A percentile compares a stretch with the other conserved stretches of the same genome.
Evolutionary conservation across 2,888 invertebrate species (phyloP).

Genomic region (Oscheius sp.): DNA sequence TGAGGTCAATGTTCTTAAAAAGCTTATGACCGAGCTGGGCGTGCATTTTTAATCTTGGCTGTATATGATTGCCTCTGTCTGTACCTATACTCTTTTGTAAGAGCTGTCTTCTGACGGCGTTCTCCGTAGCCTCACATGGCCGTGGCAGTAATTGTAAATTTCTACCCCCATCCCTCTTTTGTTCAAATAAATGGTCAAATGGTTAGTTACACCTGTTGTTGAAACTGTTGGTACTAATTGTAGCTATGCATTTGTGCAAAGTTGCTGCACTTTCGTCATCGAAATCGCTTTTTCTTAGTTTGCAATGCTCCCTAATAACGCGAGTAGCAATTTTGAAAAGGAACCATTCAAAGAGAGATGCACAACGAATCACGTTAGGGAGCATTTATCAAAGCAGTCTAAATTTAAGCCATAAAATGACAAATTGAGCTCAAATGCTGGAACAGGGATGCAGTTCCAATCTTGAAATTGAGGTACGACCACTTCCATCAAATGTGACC

Average conservation of each 20-base stretch:
- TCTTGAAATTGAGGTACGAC: slow-evolving; percentile 21
- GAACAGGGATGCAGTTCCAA: slow-evolving; percentile 26
- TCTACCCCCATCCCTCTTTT: slow-evolving; percentile 1
- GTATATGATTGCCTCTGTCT: slow-evolving; percentile 24
- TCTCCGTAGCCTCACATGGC: slow-evolving; percentile 23
- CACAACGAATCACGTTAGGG: too few species aligned
- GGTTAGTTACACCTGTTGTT: neutral
- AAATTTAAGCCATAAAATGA: neutral
- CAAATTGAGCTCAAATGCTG: slow-evolving; percentile 22
- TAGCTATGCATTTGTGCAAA: too few species aligned
- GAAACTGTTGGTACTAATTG: too few species aligned
- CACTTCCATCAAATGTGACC: slow-evolving; percentile 18
- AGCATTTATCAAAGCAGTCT: too few species aligned
- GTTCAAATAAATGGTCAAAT: slow-evolving; percentile 27
- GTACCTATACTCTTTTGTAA: slow-evolving; percentile 17
- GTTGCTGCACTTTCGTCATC: too few species aligned
- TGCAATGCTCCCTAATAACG: too few species aligned
- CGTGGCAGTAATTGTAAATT: slow-evolving; percentile 23
- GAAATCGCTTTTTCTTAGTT: too few species aligned
- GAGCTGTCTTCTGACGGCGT: slow-evolving; percentile 26
- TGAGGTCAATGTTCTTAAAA: slow-evolving; percentile 65
- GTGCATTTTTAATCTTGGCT: slow-evolving; percentile 37
- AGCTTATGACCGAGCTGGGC: slow-evolving; percentile 61
- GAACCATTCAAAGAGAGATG: too few species aligned
- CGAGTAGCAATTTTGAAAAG: too few species aligned